A percentile compares a stretch with the other conserved stretches of the same genome.
Conservation (phyloP, 2,797 vertebrate species). For the Rhodeus uyekii region DNA sequence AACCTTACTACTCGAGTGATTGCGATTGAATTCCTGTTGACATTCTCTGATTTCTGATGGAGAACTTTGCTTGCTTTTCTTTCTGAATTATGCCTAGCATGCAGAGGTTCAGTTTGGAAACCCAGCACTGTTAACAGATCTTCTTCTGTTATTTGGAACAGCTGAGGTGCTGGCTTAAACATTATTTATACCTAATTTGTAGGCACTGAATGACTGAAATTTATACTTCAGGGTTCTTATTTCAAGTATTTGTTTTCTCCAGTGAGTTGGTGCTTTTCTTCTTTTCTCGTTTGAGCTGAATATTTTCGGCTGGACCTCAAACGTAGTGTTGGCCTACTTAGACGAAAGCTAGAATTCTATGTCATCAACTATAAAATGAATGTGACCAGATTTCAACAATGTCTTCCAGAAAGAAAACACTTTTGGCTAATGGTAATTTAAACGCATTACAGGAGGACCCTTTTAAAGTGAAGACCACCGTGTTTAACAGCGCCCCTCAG, state of each 20-base stretch:
- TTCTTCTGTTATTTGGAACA: conserved; percentile 46
- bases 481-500: conserved; percentile 84
- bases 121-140: conserved; percentile 41
- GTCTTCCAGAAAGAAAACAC: neutral
- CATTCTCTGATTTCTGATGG: conserved; percentile 11
- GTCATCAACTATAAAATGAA: neutral
- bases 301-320: neutral
- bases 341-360: too few species aligned
- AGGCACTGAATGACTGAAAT: neutral
- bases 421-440: conserved; percentile 1
- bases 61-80: conserved; percentile 37
- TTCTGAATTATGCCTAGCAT: conserved; percentile 30
- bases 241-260: neutral
- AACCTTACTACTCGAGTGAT: neutral
- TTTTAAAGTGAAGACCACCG: conserved; percentile 88
- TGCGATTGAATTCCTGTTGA: neutral
- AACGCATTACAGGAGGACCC: conserved; percentile 84
- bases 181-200: too few species aligned
- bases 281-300: neutral
- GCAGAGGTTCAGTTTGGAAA: conserved; percentile 41
- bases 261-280: neutral
- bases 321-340: neutral
- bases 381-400: neutral
- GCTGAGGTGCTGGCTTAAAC: conserved; percentile 31
- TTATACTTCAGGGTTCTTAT: neutral